Evolutionary conservation across 2,888 invertebrate genomes (phyloP).

Genomic region (Sussaba pulchella): DNA sequence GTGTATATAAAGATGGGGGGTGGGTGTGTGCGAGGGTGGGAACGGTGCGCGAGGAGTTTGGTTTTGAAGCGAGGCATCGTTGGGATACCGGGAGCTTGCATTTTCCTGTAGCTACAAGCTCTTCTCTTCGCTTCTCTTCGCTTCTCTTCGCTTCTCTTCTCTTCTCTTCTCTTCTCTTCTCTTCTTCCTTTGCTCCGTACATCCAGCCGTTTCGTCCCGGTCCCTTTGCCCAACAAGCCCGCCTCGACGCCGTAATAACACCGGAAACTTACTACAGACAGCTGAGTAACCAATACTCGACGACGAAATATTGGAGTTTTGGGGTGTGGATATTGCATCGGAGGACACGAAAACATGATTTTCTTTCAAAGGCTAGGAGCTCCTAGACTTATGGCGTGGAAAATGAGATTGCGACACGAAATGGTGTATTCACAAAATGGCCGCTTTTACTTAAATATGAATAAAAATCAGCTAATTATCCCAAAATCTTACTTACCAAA

Average conservation of each 20-base stretch:
- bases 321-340: not conserved
- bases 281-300: conserved; percentile 19
- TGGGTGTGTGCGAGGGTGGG: not conserved
- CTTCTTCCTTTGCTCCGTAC: not conserved
- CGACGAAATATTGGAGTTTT: not conserved
- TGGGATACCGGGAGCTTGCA: conserved; percentile 36
- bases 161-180: not conserved
- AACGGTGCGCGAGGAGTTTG: not conserved
- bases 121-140: not conserved
- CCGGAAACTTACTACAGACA: conserved; percentile 29
- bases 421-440: too few species aligned
- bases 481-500: too few species aligned
- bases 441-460: too few species aligned
- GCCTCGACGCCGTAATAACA: conserved; percentile 18
- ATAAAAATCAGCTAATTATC: too few species aligned
- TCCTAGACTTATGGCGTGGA: too few species aligned
- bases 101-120: conserved; percentile 20
- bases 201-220: conserved; percentile 18
- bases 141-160: not conserved
- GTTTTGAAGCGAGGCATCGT: conserved; percentile 27
- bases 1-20: not conserved
- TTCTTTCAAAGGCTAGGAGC: not conserved
- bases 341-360: not conserved
- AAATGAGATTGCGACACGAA: too few species aligned
- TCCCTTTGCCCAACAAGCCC: conserved; percentile 20